Percentiles rank a stretch among this genome's conserved stretches.
Conservation (phyloP, 2,797 vertebrate species). For the Sus cebifrons region DNA sequence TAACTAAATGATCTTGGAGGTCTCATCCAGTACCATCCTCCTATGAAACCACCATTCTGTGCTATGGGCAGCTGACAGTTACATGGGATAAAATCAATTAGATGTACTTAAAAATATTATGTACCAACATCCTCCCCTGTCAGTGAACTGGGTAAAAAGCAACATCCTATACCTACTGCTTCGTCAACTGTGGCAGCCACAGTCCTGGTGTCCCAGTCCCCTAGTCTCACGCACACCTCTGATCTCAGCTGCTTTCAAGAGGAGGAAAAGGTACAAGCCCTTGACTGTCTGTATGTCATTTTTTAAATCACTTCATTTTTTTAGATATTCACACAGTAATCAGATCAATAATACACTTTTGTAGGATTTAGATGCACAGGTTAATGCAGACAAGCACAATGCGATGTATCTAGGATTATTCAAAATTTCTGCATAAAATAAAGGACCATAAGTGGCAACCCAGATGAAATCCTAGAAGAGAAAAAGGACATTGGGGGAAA, state of each 20-base stretch:
- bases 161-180: accelerated
- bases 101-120: not conserved
- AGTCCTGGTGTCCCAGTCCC: not conserved
- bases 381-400: not conserved
- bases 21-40: not conserved
- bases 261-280: not conserved
- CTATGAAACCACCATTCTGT: not conserved
- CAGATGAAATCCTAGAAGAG: not conserved
- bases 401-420: not conserved
- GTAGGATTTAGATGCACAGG: not conserved
- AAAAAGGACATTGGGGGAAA: constrained; percentile 3
- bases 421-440: constrained; percentile 55
- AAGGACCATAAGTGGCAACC: not conserved
- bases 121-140: not conserved
- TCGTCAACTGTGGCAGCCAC: not conserved
- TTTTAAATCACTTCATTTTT: not conserved
- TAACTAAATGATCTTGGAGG: not conserved
- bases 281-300: not conserved
- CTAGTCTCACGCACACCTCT: not conserved
- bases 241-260: not conserved
- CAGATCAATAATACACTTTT: not conserved
- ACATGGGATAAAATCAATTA: not conserved
- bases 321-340: not conserved
- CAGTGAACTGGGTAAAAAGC: not conserved
- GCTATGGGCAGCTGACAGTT: not conserved